These are phyloP conservation scores for Lepidostoma basale DNA, from an alignment of 1,140 invertebrate genomes.

Conservation along the genomic window DNA sequence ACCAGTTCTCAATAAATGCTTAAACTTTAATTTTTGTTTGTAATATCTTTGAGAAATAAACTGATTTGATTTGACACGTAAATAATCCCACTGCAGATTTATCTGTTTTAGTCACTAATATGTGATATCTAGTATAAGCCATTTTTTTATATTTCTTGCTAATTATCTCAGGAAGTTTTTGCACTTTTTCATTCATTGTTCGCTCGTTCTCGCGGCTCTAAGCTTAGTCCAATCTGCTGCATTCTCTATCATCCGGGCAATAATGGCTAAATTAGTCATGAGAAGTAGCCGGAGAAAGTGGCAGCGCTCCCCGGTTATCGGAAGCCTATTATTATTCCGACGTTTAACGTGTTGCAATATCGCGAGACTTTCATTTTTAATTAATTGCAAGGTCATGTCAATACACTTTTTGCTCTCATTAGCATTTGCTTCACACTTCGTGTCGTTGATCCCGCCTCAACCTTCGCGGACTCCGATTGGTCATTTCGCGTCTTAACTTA, in stretches of 20 bases:
- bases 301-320: background rate
- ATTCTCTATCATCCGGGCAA: background rate
- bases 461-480: background rate
- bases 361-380: background rate
- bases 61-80: too few relatives aligned
- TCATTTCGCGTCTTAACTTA: background rate
- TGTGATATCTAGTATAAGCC: background rate
- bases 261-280: background rate
- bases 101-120: background rate
- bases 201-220: too few relatives aligned
- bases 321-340: background rate
- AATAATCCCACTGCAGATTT: background rate
- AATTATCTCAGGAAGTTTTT: background rate
- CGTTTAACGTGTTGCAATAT: background rate
- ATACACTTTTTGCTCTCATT: background rate
- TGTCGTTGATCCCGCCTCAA: background rate
- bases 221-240: background rate
- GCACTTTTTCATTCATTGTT: background rate
- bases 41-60: too few relatives aligned
- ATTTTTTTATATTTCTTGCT: background rate
- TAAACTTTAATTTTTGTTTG: too few relatives aligned
- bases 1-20: too few relatives aligned
- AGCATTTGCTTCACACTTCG: background rate
- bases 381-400: conserved; percentile 11
- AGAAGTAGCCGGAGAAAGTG: background rate